phyloP scores from a whole-genome alignment of 1,140 invertebrate species.

The Leptinotarsa defecta region DNA sequence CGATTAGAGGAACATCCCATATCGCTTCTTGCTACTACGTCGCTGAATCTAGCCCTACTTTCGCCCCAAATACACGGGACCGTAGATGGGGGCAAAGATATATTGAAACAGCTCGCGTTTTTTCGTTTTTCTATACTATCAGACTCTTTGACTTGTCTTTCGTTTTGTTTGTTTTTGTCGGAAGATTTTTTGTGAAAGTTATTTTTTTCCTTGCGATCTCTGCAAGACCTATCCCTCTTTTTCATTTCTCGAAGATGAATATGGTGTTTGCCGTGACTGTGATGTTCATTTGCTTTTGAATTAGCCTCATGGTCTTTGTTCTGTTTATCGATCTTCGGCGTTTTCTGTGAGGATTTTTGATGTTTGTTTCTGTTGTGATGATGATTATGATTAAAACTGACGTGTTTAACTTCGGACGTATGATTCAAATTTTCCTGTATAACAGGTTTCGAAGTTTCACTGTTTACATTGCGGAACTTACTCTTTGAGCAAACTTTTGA shows the following conservation, averaged over 20 bases:
- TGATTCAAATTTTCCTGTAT: constrained; percentile 18
- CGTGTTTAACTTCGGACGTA: constrained; percentile 52
- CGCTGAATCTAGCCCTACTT: constrained; percentile 63
- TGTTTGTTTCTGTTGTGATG: constrained; percentile 54
- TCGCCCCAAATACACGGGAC: constrained; percentile 58
- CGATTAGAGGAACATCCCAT: constrained; percentile 17
- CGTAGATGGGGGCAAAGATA: constrained; percentile 35
- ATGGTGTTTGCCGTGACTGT: constrained; percentile 30
- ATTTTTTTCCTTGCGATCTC: constrained; percentile 54
- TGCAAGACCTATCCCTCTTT: constrained; percentile 28
- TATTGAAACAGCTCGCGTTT: constrained; percentile 22
- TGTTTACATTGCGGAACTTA: constrained; percentile 13
- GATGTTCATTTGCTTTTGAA: constrained; percentile 19
- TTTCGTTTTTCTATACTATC: constrained; percentile 29
- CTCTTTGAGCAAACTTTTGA: constrained; percentile 30
- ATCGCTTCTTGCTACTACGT: constrained; percentile 61
- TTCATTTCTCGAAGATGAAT: constrained; percentile 42
- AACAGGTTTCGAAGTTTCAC: constrained; percentile 1
- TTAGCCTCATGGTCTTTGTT: constrained; percentile 20
- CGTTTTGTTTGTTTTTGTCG: constrained; percentile 25
- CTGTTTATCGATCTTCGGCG: constrained; percentile 11
- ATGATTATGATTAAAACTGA: constrained; percentile 56
- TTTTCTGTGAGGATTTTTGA: constrained; percentile 27
- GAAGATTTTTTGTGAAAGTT: constrained; percentile 29
- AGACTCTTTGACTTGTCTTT: constrained; percentile 13